A percentile compares a stretch with the other conserved stretches of the same genome.
Conservation (phyloP, 1,140 invertebrate species). For the Bombus pascuorum region DNA sequence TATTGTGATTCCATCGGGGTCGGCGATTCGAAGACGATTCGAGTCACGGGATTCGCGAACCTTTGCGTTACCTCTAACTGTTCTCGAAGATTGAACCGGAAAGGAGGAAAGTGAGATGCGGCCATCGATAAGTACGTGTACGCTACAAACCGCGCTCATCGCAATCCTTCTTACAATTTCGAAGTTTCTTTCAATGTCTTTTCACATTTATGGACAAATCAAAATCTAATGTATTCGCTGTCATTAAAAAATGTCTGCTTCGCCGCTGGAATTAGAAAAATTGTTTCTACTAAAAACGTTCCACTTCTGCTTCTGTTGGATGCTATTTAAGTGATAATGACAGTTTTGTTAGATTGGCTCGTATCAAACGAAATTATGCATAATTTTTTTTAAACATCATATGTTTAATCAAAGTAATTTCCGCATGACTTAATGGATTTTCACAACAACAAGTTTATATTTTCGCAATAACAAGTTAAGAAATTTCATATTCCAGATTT, state of each 20-base stretch:
- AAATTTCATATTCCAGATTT: no score
- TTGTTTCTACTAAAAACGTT: not conserved
- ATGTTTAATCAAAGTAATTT: no score
- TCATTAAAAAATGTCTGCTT: not conserved
- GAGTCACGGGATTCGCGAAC: slow-evolving; percentile 12
- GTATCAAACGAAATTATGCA: no score
- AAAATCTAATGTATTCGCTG: not conserved
- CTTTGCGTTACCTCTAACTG: not conserved
- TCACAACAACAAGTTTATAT: no score
- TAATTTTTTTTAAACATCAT: no score
- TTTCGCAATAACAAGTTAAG: no score
- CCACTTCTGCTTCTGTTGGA: no score
- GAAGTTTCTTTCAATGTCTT: not conserved
- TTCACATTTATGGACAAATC: not conserved
- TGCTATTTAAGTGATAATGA: no score
- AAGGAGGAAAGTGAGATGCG: slow-evolving; percentile 24
- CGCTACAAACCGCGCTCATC: slow-evolving; percentile 20
- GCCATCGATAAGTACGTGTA: slow-evolving; percentile 52
- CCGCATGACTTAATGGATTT: no score
- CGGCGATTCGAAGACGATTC: slow-evolving; percentile 30
- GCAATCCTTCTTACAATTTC: not conserved
- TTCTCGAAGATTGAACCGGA: slow-evolving; percentile 18
- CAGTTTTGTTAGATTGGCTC: no score
- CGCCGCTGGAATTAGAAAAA: not conserved
- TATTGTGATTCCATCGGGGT: slow-evolving; percentile 25